Percentiles rank a stretch among this genome's conserved stretches.
Conservation (phyloP, 2,888 invertebrate genomes). For the Callimorpha dominula region DNA sequence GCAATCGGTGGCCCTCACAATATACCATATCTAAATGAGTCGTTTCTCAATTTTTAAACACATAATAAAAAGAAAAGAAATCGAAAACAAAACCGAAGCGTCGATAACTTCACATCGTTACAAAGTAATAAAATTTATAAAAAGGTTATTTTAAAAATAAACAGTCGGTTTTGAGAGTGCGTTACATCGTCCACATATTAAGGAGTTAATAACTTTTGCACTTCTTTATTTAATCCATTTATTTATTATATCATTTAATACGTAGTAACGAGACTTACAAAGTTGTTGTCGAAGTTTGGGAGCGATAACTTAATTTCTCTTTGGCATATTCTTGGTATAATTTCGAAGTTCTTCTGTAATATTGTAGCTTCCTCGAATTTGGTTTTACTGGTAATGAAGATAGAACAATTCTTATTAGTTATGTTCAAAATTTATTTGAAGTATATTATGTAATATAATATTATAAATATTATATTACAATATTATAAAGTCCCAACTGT, state of each 20-base stretch:
- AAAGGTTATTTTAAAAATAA: conserved; percentile 34
- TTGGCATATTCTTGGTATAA: conserved; percentile 26
- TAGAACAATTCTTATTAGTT: background rate
- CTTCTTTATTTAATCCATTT: conserved; percentile 22
- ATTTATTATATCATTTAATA: conserved; percentile 30
- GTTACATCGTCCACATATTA: conserved; percentile 34
- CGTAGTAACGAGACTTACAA: conserved; percentile 32
- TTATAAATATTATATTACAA: background rate
- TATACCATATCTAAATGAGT: background rate
- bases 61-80: background rate
- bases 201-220: conserved; percentile 18
- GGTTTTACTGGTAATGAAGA: background rate
- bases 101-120: background rate
- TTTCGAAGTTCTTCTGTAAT: conserved; percentile 8
- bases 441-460: no score
- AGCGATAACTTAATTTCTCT: conserved; percentile 34
- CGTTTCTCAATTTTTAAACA: background rate
- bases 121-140: conserved; percentile 26
- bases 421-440: background rate
- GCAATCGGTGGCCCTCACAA: no score
- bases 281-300: conserved; percentile 20
- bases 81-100: background rate
- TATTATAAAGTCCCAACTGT: background rate
- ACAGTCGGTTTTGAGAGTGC: conserved; percentile 22
- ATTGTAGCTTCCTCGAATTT: background rate